These are phyloP conservation scores for Plusia festucae DNA, from an alignment of 2,888 invertebrate genomes.

Conservation along the genomic window DNA sequence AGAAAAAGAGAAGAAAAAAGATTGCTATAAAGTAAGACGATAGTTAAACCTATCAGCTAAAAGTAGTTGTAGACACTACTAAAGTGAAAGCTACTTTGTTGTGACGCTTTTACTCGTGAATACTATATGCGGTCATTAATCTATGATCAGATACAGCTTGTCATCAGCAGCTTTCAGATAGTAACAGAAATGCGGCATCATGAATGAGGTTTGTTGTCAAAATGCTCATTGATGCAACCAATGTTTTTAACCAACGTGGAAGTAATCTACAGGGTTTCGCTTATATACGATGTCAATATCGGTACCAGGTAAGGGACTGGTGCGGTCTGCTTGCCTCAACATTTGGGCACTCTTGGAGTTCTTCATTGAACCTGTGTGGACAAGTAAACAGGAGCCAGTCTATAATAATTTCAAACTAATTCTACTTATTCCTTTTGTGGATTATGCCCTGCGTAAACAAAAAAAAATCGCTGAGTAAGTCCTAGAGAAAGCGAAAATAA, in stretches of 20 bases:
- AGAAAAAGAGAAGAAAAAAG: constrained; percentile 54
- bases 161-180: constrained; percentile 76
- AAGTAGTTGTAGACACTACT: constrained; percentile 54
- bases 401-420: constrained; percentile 73
- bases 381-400: constrained; percentile 85
- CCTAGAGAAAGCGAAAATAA: constrained; percentile 70
- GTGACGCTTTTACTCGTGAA: constrained; percentile 45
- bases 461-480: constrained; percentile 59
- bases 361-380: constrained; percentile 91
- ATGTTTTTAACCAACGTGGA: constrained; percentile 69
- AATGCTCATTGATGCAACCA: constrained; percentile 76
- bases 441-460: constrained; percentile 63
- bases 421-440: constrained; percentile 64
- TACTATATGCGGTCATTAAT: constrained; percentile 55
- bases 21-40: constrained; percentile 55
- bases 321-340: constrained; percentile 91
- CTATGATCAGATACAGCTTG: constrained; percentile 73
- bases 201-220: constrained; percentile 72
- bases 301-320: constrained; percentile 90
- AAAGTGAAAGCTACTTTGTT: constrained; percentile 60
- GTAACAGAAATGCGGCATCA: constrained; percentile 70
- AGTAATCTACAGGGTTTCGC: constrained; percentile 81
- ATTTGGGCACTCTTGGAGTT: constrained; percentile 91
- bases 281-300: constrained; percentile 77
- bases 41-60: constrained; percentile 60